Evolutionary conservation across 2,888 invertebrate genomes (phyloP), one percentile per base, ranked within the genome.

Genomic region (Cremastinae sp.): DNA sequence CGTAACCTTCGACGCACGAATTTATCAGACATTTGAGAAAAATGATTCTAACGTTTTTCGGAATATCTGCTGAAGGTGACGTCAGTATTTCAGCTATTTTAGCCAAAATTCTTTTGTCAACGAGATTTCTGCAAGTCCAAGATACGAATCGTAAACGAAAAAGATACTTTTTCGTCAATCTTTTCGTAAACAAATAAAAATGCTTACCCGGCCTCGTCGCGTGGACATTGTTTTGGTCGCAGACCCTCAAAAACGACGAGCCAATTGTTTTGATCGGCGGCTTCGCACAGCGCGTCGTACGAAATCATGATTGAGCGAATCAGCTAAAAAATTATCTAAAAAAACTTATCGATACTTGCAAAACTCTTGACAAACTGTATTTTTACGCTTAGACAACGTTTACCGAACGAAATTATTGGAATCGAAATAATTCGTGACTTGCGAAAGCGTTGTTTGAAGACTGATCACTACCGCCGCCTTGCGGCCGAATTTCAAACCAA

Each of bases 11-110:
- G 3, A 85, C 72, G 49, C 89, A 88, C 18, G 88, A 86, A 79
- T 89, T 88, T 5, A 84, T 84, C 38, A 88, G 69, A 51, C 87
- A 87, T 78, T 89, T 89, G 9, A 89, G 70, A 18, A 87, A 80
- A 5, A 83, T 45, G 34, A 83, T 83, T 81, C 80, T 84, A 14
- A 84, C 65, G 61, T 80, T 75, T 5, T 71, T 74, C 0, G 86
- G 83, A 49, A 83, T 36, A 54, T 72, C 43, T 16, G 51, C 2
- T 34, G 68, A 41, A 12, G 82, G 71, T 16, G 75, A 78, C 5
- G 79, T 79, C 14, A 88, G 74, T 1, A 83, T 72, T 22, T 84
- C 81, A 14, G 87, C 84, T 10, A 87, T 70, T 79, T 84, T 88
- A 5, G 84, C 81, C 47, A 87, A 58, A 7, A 83, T 71, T 47